These are phyloP conservation scores for Spilarctia lutea DNA, from an alignment of 2,888 invertebrate genomes.

Conservation along the genomic window DNA sequence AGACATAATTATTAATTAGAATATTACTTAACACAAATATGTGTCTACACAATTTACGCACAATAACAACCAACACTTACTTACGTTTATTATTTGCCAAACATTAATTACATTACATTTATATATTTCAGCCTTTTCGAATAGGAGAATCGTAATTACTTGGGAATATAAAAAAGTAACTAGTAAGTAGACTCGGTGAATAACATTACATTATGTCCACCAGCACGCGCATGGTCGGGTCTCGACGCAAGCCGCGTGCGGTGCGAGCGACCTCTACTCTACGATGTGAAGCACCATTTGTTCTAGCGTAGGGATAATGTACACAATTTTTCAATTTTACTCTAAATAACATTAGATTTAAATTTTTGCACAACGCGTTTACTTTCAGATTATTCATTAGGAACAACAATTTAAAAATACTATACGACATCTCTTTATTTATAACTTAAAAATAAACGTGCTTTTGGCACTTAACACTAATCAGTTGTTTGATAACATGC, in stretches of 20 bases:
- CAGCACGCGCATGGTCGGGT: constrained; percentile 22
- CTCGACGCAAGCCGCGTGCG: constrained; percentile 36
- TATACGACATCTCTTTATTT: constrained; percentile 75
- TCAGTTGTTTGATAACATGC: constrained; percentile 56
- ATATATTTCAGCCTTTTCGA: constrained; percentile 85
- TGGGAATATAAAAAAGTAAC: constrained; percentile 83
- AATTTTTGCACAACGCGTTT: constrained; percentile 75
- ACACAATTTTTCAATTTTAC: constrained; percentile 82
- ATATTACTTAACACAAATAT: constrained; percentile 32
- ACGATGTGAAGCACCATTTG: constrained; percentile 86
- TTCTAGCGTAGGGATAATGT: constrained; percentile 87
- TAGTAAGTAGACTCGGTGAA: constrained; percentile 80
- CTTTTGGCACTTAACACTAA: constrained; percentile 83
- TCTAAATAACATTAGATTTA: constrained; percentile 81
- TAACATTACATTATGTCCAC: constrained; percentile 64
- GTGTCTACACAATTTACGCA: constrained; percentile 54
- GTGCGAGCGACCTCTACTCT: constrained; percentile 70
- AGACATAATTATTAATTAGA: constrained; percentile 45
- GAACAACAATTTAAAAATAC: constrained; percentile 85
- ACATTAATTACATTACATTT: constrained; percentile 77
- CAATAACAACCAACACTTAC: constrained; percentile 65
- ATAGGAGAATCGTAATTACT: constrained; percentile 83
- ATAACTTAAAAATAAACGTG: constrained; percentile 79
- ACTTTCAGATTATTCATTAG: constrained; percentile 81
- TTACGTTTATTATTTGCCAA: constrained; percentile 77